Evolutionary conservation across 2,797 vertebrate species (phyloP).

Genomic region (Darevskia nairensis): DNA sequence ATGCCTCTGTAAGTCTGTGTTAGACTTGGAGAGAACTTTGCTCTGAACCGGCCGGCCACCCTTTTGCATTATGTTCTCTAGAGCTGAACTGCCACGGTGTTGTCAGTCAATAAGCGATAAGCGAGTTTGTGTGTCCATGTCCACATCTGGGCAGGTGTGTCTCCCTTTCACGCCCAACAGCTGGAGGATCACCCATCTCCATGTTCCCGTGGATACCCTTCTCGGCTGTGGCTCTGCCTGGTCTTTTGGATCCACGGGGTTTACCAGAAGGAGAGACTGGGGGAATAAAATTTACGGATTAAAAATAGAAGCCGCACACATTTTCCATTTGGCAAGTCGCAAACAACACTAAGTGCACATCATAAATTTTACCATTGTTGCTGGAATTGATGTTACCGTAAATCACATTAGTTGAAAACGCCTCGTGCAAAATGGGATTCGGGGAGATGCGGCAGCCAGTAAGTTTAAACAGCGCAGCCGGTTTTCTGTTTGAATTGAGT

Average conservation of each 20-base stretch:
- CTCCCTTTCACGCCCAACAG: neutral
- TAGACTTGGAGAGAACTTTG: too few relatives aligned
- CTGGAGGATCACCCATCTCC: neutral
- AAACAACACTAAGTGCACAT: conserved; percentile 79
- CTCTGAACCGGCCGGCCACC: neutral
- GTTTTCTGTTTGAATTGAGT: neutral
- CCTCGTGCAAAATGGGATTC: conserved; percentile 51
- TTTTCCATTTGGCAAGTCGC: conserved; percentile 77
- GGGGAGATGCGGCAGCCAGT: conserved; percentile 1
- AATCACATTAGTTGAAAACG: conserved; percentile 68
- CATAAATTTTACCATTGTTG: conserved; percentile 79
- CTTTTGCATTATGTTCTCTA: neutral
- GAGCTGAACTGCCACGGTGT: neutral
- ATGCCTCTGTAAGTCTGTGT: too few relatives aligned
- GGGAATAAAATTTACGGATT: conserved; percentile 69
- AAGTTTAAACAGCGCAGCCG: neutral
- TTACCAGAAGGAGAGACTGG: neutral
- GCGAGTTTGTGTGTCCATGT: too few relatives aligned
- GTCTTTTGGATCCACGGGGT: neutral
- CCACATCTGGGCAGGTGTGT: too few relatives aligned
- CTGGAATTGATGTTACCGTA: conserved; percentile 73
- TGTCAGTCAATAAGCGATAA: neutral
- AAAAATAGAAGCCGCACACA: conserved; percentile 75
- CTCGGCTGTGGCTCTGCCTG: neutral
- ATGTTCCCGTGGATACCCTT: fast-evolving